phyloP scores from a whole-genome alignment of 2,797 vertebrate species.

The Poliocrania exsul region DNA sequence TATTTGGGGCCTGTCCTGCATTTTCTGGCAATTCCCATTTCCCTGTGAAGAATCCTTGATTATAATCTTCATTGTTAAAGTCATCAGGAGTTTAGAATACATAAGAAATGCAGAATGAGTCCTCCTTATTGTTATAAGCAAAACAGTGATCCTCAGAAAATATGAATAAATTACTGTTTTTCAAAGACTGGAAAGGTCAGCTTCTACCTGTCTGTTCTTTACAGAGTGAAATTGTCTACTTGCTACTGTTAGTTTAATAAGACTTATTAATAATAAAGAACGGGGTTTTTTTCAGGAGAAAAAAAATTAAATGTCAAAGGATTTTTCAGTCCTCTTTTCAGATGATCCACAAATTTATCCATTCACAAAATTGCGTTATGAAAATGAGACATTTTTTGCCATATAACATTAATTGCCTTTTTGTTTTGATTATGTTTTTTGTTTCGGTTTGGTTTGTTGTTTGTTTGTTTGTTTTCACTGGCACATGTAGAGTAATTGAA shows the following conservation, averaged over 20 bases:
- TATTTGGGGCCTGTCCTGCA: not conserved
- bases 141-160: constrained; percentile 17
- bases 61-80: not conserved
- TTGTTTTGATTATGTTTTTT: not conserved
- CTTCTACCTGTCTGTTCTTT: constrained; percentile 4
- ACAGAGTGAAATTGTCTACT: not conserved
- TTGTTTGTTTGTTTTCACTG: not conserved
- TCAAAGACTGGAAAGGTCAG: constrained; percentile 14
- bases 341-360: not conserved
- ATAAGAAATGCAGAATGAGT: not conserved
- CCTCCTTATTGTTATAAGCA: not conserved
- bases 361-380: not conserved
- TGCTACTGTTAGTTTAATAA: constrained; percentile 26
- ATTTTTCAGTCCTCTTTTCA: not conserved
- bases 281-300: not conserved
- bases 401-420: not conserved
- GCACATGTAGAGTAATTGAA: not conserved
- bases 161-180: constrained; percentile 29
- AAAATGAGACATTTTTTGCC: not conserved
- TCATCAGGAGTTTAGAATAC: not conserved
- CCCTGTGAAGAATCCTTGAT: not conserved
- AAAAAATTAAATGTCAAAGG: not conserved
- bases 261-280: constrained; percentile 27
- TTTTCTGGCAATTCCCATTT: not conserved
- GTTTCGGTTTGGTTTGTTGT: not conserved